Evolutionary conservation across 2,888 invertebrate genomes (phyloP).

Genomic region (Dasysyrphus albostriatus): DNA sequence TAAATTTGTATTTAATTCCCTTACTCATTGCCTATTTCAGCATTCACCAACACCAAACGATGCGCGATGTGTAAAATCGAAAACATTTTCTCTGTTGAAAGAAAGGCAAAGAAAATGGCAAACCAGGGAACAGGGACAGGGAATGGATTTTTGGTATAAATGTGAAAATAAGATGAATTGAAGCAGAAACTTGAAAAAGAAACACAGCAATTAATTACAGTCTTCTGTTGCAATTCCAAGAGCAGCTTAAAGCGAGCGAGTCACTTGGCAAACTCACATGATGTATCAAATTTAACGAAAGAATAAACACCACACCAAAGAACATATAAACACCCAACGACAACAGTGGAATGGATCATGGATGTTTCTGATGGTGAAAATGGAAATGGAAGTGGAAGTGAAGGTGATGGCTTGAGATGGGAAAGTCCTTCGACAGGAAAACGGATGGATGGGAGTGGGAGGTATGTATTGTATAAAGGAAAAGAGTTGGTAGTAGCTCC

Average conservation of each 20-base stretch:
- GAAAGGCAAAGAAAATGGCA: neutral
- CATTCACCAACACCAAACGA: neutral
- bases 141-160: no score
- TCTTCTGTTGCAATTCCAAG: conserved; percentile 45
- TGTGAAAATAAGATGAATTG: conserved; percentile 37
- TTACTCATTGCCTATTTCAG: conserved; percentile 6
- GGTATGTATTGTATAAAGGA: neutral
- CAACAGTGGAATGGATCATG: neutral
- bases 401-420: neutral
- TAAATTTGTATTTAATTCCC: conserved; percentile 63
- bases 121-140: neutral
- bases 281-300: conserved; percentile 70
- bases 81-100: neutral
- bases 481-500: neutral
- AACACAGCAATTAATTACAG: conserved; percentile 63
- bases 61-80: conserved; percentile 1
- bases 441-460: neutral
- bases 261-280: conserved; percentile 64
- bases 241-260: conserved; percentile 50
- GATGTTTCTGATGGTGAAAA: neutral
- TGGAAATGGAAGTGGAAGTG: neutral
- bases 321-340: conserved; percentile 49
- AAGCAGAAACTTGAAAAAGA: conserved; percentile 46
- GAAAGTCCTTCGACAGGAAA: conserved; percentile 3
- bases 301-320: conserved; percentile 60